These are phyloP conservation scores for Gryon sp. DNA, from an alignment of 1,140 invertebrate genomes.

Conservation along the genomic window DNA sequence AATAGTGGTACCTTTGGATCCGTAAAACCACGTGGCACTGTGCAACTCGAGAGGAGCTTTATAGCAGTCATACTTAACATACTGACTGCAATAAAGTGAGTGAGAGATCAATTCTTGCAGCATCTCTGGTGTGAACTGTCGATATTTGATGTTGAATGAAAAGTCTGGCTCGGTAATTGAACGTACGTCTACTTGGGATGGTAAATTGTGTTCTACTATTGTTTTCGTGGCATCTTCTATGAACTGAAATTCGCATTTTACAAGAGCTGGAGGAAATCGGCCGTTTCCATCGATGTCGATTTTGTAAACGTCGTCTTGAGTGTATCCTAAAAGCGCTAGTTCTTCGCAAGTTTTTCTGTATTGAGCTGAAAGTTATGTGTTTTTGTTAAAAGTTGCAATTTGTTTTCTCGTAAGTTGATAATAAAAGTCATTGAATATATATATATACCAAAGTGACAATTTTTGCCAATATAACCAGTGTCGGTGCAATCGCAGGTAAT, in stretches of 20 bases:
- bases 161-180: slow-evolving; percentile 88
- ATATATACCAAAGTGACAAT: slow-evolving; percentile 91
- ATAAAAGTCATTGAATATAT: not conserved
- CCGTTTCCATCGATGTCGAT: slow-evolving; percentile 97
- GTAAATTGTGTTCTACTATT: slow-evolving; percentile 95
- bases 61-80: slow-evolving; percentile 94
- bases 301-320: slow-evolving; percentile 91
- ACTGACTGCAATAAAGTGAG: slow-evolving; percentile 93
- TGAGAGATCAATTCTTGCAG: slow-evolving; percentile 92
- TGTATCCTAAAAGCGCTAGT: slow-evolving; percentile 90
- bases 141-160: slow-evolving; percentile 90
- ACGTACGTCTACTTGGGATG: slow-evolving; percentile 92
- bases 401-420: too few species aligned
- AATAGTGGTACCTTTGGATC: slow-evolving; percentile 88
- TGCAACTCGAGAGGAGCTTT: slow-evolving; percentile 92
- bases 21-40: slow-evolving; percentile 92
- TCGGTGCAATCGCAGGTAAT: slow-evolving; percentile 93
- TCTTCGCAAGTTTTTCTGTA: slow-evolving; percentile 96
- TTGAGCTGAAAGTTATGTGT: slow-evolving; percentile 81
- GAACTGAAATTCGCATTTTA: slow-evolving; percentile 94
- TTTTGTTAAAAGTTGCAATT: not conserved
- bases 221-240: slow-evolving; percentile 92
- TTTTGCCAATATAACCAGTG: slow-evolving; percentile 92
- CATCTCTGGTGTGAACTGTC: slow-evolving; percentile 94
- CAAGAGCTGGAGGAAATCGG: slow-evolving; percentile 91